Conservation (phyloP, 2,888 invertebrate genomes). For the Meta bourneti region DNA sequence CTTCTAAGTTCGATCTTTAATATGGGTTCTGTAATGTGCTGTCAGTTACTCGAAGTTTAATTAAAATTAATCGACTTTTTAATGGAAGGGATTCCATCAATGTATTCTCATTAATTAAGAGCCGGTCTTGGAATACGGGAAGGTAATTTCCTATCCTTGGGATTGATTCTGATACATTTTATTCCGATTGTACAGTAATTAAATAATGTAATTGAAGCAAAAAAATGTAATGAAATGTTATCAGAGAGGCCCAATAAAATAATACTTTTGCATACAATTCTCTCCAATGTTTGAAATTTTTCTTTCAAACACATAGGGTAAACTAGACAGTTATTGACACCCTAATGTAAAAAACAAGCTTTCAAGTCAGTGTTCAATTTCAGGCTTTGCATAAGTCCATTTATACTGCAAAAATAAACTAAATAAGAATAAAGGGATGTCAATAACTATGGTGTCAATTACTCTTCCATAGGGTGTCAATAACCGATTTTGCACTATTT, state of each 20-base stretch:
- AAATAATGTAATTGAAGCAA: not conserved
- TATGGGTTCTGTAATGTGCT: not conserved
- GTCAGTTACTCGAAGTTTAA: slow-evolving; percentile 13
- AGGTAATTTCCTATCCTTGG: slow-evolving; percentile 8
- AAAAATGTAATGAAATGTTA: not conserved
- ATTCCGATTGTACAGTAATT: not conserved
- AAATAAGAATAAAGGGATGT: too few relatives aligned
- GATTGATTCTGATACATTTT: not conserved
- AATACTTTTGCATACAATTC: too few relatives aligned
- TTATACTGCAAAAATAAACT: too few relatives aligned
- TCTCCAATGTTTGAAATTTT: too few relatives aligned
- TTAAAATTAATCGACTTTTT: slow-evolving; percentile 32
- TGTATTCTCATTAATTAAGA: slow-evolving; percentile 23
- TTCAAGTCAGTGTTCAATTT: too few relatives aligned
- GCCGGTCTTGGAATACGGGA: not conserved
- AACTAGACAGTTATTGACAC: too few relatives aligned
- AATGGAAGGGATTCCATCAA: slow-evolving; percentile 23
- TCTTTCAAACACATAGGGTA: too few relatives aligned
- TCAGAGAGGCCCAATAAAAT: not conserved
- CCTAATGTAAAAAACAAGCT: too few relatives aligned
- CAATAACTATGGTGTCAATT: too few relatives aligned
- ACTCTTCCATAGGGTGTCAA: too few relatives aligned
- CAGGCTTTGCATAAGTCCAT: too few relatives aligned
- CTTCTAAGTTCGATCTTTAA: not conserved
- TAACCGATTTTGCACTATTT: too few relatives aligned